Conservation (phyloP, 2,113 vertebrate species). For the Oncorhynchus masou region DNA sequence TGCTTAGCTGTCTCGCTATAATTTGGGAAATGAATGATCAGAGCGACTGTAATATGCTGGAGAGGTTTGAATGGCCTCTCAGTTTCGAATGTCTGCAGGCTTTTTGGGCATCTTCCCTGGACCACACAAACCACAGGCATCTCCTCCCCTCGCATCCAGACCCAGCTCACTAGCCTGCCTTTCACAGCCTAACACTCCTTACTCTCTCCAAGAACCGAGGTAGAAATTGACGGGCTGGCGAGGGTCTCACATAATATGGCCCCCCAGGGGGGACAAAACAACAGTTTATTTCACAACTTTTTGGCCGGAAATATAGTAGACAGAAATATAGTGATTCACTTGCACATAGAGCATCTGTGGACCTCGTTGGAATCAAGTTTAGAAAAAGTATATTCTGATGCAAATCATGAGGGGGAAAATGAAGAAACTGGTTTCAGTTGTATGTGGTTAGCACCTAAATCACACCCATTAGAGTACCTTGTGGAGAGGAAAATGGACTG, state of each 20-base stretch:
- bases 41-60: constrained; percentile 56
- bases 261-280: constrained; percentile 23
- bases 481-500: neutral
- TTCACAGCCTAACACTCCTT: constrained; percentile 35
- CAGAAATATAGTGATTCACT: constrained; percentile 26
- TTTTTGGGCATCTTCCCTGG: constrained; percentile 27
- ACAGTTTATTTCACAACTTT: constrained; percentile 54
- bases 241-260: constrained; percentile 15
- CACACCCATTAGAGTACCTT: neutral
- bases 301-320: constrained; percentile 25
- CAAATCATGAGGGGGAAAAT: neutral
- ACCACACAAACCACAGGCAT: constrained; percentile 57
- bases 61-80: constrained; percentile 59
- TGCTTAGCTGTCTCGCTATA: constrained; percentile 51
- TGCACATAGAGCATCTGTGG: constrained; percentile 41
- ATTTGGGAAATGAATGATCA: constrained; percentile 49
- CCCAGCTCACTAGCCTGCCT: constrained; percentile 35
- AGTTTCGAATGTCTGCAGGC: constrained; percentile 51
- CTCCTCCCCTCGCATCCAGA: constrained; percentile 25
- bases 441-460: neutral
- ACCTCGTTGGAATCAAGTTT: constrained; percentile 40
- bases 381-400: constrained; percentile 18
- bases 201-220: constrained; percentile 47
- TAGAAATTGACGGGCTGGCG: constrained; percentile 58
- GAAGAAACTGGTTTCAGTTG: neutral